phyloP scores from a whole-genome alignment of 2,113 vertebrate genomes.

The Dendrocopos noguchii region DNA sequence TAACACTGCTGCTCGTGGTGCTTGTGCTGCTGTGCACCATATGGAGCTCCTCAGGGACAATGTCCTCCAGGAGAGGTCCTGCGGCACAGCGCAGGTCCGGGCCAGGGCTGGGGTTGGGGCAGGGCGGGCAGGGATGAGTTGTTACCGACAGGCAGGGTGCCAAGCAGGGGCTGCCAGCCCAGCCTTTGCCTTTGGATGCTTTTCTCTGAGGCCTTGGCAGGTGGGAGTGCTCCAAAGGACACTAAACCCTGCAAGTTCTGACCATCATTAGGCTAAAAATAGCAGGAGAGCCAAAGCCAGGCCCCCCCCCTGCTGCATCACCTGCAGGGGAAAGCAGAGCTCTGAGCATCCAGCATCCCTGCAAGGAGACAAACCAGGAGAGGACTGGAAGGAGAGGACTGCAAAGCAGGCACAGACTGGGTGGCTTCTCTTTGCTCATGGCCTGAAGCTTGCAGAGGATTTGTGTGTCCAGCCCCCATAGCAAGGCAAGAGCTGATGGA shows the following conservation, averaged over 20 bases:
- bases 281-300: background rate
- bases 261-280: constrained; percentile 8
- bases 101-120: background rate
- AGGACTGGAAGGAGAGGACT: background rate
- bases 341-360: background rate
- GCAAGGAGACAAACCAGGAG: background rate
- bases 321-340: background rate
- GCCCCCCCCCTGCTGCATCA: background rate
- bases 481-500: background rate
- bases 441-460: background rate
- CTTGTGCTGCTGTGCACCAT: constrained; percentile 45
- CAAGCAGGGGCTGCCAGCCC: background rate
- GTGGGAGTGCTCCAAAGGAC: background rate
- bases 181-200: background rate
- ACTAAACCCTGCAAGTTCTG: background rate
- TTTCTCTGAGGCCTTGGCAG: background rate
- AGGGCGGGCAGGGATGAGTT: background rate
- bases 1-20: constrained; percentile 45
- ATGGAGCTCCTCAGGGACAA: constrained; percentile 34
- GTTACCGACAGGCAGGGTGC: background rate
- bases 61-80: background rate
- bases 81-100: background rate
- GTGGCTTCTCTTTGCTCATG: background rate
- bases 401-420: background rate
- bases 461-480: background rate